These are phyloP conservation scores for Malurus melanocephalus DNA, from an alignment of 2,113 vertebrate species.

Conservation along the genomic window DNA sequence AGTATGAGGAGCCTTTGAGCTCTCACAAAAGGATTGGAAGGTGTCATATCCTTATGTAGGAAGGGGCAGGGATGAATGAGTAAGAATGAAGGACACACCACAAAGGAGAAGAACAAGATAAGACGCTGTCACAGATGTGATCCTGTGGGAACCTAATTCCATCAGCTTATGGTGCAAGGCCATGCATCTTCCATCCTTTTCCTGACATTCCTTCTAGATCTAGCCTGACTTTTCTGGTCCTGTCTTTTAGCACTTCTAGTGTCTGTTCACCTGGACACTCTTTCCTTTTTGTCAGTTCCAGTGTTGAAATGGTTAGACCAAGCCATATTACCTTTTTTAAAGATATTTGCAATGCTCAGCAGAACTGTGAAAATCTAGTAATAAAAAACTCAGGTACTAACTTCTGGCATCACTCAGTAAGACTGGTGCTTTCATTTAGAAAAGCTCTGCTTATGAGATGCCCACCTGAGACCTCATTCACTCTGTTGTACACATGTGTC, in stretches of 20 bases:
- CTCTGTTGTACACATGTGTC: accelerated
- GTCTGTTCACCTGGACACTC: neutral
- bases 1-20: neutral
- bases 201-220: neutral
- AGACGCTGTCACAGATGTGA: neutral
- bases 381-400: neutral
- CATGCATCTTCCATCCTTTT: neutral
- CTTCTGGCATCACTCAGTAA: neutral
- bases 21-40: neutral
- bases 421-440: neutral
- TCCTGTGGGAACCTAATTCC: neutral
- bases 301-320: neutral
- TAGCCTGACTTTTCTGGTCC: neutral
- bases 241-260: neutral
- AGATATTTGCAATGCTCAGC: neutral
- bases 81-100: neutral
- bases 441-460: neutral
- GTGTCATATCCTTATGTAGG: neutral
- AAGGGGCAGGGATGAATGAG: neutral
- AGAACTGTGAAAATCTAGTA: neutral
- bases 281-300: neutral
- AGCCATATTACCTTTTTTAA: too few relatives aligned
- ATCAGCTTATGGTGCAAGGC: neutral
- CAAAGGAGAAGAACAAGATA: neutral
- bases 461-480: neutral